Evolutionary conservation across 1,140 invertebrate genomes (phyloP).

Genomic region (Listronotus oregonensis): DNA sequence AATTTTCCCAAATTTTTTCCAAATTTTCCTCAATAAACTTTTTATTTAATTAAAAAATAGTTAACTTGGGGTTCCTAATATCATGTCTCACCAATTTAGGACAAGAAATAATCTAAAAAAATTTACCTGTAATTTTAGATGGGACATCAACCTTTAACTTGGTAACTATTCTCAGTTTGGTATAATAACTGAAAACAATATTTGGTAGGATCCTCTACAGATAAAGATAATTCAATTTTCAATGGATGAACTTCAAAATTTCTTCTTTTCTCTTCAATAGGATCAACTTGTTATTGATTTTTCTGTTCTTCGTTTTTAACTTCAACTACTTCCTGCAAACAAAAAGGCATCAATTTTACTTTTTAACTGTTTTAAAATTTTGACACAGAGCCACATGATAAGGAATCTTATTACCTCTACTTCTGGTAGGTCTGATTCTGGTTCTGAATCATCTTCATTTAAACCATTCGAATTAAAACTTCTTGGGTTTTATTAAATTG

Average conservation of each 20-base stretch:
- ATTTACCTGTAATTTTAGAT: constrained; percentile 57
- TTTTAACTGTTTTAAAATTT: too few relatives aligned
- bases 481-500: constrained; percentile 61
- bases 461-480: constrained; percentile 19
- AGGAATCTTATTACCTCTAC: constrained; percentile 31
- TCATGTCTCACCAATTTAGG: too few relatives aligned
- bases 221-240: constrained; percentile 67
- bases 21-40: too few relatives aligned
- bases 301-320: constrained; percentile 61
- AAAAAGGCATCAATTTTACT: too few relatives aligned
- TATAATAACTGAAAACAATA: constrained; percentile 65
- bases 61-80: too few relatives aligned
- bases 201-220: constrained; percentile 64
- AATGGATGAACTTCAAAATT: constrained; percentile 77
- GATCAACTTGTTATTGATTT: constrained; percentile 61
- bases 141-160: constrained; percentile 62
- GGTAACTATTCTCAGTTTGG: constrained; percentile 67
- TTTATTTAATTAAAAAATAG: too few relatives aligned
- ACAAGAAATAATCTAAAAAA: too few relatives aligned
- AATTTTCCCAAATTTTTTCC: too few relatives aligned
- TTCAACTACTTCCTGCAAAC: constrained; percentile 55
- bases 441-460: constrained; percentile 65
- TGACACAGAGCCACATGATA: neutral
- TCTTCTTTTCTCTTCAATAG: constrained; percentile 68
- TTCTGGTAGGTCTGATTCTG: constrained; percentile 68